These are phyloP conservation scores for Crenichthys baileyi DNA, from an alignment of 2,797 vertebrate species.

Conservation along the genomic window DNA sequence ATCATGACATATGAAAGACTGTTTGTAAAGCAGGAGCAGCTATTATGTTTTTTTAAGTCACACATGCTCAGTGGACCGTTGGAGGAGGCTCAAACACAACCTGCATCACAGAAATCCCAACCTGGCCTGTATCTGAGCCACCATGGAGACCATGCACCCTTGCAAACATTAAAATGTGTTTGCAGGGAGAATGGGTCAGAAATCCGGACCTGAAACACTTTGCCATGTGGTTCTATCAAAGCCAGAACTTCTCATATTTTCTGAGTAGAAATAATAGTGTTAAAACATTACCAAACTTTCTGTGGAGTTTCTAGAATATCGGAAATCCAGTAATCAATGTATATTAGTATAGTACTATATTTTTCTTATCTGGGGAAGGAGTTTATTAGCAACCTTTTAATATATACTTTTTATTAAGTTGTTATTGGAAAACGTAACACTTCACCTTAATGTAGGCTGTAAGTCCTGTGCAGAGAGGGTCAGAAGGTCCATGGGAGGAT, in stretches of 20 bases:
- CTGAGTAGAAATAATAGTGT: neutral
- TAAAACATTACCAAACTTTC: neutral
- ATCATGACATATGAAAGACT: too few relatives aligned
- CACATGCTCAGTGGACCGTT: too few relatives aligned
- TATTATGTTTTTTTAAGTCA: too few relatives aligned
- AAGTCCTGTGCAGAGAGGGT: conserved; percentile 87
- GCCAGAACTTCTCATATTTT: neutral
- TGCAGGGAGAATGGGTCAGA: too few relatives aligned
- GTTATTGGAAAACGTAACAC: neutral
- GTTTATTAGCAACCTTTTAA: neutral
- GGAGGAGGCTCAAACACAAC: too few relatives aligned
- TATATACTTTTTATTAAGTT: neutral
- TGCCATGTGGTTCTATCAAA: too few relatives aligned
- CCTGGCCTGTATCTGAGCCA: too few relatives aligned
- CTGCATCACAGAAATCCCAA: too few relatives aligned
- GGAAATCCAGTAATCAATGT: neutral
- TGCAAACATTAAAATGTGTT: too few relatives aligned
- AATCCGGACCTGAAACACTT: too few relatives aligned
- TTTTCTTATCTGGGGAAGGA: neutral
- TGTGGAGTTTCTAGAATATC: neutral
- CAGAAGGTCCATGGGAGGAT: conserved; percentile 78
- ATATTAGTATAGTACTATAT: neutral
- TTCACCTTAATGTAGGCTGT: conserved; percentile 93
- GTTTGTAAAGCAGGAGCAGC: too few relatives aligned
- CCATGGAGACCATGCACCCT: too few relatives aligned